Base-by-base conservation (phyloP, 2,888 invertebrate species). In the Parnassius orleans region DNA sequence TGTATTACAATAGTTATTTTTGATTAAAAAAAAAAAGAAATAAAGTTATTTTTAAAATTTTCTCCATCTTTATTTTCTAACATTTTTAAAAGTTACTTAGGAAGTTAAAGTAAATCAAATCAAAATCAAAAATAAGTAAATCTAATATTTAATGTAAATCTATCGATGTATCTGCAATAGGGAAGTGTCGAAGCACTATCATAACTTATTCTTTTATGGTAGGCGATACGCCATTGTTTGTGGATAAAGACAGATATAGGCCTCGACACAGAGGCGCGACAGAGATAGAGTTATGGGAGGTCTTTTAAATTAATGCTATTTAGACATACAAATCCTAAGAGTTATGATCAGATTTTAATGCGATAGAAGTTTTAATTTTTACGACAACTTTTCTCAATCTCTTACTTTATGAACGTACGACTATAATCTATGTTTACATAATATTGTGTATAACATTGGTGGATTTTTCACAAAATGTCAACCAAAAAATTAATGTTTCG, bases 201-300 rank as follows among this genome's bases (percentile, higher is more conserved):
- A 65, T 60, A 64, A 71, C 77, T 80, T 83, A 72, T 80, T 85
- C 83, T 85, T 88, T 89, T 86, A 78, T 80, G 79, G 79, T 82
- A 83, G 83, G 82, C 81, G 86, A 85, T 86, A 83, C 82, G 74
- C 83, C 87, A 90, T 91, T 91, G 90, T 91, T 90, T 88, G 84
- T 80, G 75, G 83, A 90, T 72, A 84, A 79, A 80, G 90, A 89
- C 75, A 77, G 83, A 74, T 71, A 72, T 70, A 74, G 68, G 70
- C 65, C 54, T 63, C 60, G 66, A 69, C 61, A 61, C 53, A 60
- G 50, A 51, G 67, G 79, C 65, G 70, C 57, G 72, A 86, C 69
- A 77, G 81, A 76, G 83, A 83, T 61, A 71, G 70, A 61, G 65
- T 63, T 46, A 65, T 64, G 67, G 55, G 59, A 67, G 65, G 66